Percentiles rank a stretch among this genome's conserved stretches.
phyloP scores from a whole-genome alignment of 2,113 vertebrate genomes.

The Poeciliopsis retropinna region DNA sequence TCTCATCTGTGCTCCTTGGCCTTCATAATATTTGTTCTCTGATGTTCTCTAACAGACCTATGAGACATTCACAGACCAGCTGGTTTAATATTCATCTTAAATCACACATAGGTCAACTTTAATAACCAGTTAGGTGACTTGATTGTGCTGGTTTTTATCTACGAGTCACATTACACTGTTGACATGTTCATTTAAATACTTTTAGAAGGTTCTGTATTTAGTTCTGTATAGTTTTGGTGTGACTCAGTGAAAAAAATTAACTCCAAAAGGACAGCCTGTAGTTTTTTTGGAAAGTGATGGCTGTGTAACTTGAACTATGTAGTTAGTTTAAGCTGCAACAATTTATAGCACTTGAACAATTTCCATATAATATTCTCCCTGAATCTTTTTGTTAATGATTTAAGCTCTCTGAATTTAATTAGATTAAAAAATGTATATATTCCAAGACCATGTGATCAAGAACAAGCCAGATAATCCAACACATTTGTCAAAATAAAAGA shows the following conservation, averaged over 20 bases:
- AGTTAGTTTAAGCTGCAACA: background rate
- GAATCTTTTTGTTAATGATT: background rate
- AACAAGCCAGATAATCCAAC: background rate
- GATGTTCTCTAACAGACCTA: background rate
- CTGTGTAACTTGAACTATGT: background rate
- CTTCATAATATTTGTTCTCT: too few relatives aligned
- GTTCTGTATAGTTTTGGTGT: too few relatives aligned
- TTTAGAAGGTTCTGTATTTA: too few relatives aligned
- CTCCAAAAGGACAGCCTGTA: background rate
- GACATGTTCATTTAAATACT: background rate
- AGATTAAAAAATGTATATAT: background rate
- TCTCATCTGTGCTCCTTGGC: background rate
- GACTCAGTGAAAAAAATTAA: too few relatives aligned
- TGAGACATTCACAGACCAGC: background rate
- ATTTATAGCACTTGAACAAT: background rate
- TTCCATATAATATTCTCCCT: background rate
- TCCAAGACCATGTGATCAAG: background rate
- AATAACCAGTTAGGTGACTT: background rate
- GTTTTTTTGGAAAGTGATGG: background rate
- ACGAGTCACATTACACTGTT: background rate
- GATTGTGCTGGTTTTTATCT: too few relatives aligned
- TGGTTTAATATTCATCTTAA: background rate
- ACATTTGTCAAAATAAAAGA: conserved; percentile 57
- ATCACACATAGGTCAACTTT: background rate
- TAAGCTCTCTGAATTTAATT: background rate